Evolutionary conservation across 2,797 vertebrate species (phyloP).

Genomic region (Gymnoscopelus microlampas): DNA sequence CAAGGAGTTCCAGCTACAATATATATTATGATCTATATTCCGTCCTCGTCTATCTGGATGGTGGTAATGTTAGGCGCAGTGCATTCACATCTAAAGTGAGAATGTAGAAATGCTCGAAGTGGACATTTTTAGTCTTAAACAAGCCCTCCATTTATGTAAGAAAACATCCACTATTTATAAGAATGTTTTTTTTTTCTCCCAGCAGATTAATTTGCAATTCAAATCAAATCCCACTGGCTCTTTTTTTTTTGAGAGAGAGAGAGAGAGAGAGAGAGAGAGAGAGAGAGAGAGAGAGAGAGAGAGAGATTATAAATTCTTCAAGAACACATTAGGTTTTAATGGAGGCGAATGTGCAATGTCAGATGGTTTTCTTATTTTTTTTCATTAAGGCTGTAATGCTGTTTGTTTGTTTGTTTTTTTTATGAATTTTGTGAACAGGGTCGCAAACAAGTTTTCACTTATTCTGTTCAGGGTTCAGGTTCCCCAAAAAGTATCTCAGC

Average conservation of each 20-base stretch:
- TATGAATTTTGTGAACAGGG: conserved; percentile 58
- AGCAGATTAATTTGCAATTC: conserved; percentile 77
- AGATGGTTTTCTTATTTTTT: conserved; percentile 37
- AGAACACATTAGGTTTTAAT: conserved; percentile 74
- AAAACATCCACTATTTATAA: conserved; percentile 74
- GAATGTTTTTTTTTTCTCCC: conserved; percentile 59
- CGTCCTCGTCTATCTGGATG: conserved; percentile 39
- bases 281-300: no score
- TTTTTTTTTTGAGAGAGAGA: conserved; percentile 32
- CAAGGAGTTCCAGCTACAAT: neutral
- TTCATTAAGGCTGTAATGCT: conserved; percentile 60
- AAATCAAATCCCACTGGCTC: conserved; percentile 70
- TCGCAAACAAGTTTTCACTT: conserved; percentile 68
- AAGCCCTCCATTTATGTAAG: conserved; percentile 64
- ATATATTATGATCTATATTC: conserved; percentile 36
- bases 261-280: conserved; percentile 4
- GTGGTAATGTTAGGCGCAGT: conserved; percentile 50
- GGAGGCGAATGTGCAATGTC: conserved; percentile 66
- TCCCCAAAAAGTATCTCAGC: conserved; percentile 47
- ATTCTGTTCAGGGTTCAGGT: conserved; percentile 63
- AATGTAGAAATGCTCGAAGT: conserved; percentile 63
- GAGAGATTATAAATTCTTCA: conserved; percentile 64
- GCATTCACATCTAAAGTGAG: conserved; percentile 65
- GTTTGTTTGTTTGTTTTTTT: conserved; percentile 18
- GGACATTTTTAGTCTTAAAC: conserved; percentile 66